Conservation (phyloP, 2,797 vertebrate genomes). For the Anguilla pacifica region DNA sequence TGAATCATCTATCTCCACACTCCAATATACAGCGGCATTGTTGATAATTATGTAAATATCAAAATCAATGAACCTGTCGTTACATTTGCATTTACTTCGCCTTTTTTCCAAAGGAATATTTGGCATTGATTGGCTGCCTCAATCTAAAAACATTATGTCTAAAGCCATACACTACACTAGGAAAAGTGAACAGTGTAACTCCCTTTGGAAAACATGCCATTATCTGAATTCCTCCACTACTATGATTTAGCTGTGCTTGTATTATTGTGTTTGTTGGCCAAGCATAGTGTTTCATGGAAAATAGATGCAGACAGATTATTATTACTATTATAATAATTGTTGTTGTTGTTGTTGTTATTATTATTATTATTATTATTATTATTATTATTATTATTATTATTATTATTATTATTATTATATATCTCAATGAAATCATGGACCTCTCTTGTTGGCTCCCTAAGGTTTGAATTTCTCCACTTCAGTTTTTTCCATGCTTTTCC, state of each 20-base stretch:
- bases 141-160: conserved; percentile 12
- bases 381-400: background rate
- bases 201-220: background rate
- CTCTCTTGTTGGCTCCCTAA: background rate
- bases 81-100: conserved; percentile 49
- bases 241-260: background rate
- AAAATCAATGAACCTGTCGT: conserved; percentile 69
- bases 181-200: background rate
- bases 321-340: background rate
- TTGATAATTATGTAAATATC: conserved; percentile 77
- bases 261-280: background rate
- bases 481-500: background rate
- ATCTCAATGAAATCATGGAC: background rate
- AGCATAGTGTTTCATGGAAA: background rate
- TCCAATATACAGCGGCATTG: conserved; percentile 67
- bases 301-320: background rate
- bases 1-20: conserved; percentile 75
- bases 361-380: background rate
- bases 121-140: conserved; percentile 9
- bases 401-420: background rate
- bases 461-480: background rate
- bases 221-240: background rate
- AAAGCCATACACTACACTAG: background rate
- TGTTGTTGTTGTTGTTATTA: background rate
- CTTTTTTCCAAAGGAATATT: background rate